Base-by-base conservation (phyloP, 23 tunicate genomes). In the Halocynthia aurantium region DNA sequence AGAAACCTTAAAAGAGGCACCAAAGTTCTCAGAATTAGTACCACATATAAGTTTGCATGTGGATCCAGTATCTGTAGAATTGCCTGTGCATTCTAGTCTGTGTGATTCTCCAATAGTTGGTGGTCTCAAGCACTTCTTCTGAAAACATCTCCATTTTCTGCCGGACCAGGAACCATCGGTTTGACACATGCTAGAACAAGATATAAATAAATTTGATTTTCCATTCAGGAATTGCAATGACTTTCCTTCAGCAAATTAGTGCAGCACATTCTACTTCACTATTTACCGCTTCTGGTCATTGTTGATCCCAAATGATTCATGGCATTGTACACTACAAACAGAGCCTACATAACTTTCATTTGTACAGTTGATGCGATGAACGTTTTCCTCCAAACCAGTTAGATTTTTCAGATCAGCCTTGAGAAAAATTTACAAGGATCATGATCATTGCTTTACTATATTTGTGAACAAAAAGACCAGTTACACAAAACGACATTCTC, bases 281-380 rank as follows among this genome's bases (percentile, higher is more conserved):
- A 31, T 31, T 31, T 31, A 31, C 44, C 44, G 44, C 44, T 31
- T 31, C 44, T 31, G 44, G 44, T 31, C 44, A 31, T 31, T 31
- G 10, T 55, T 50, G 53, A 56, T 54, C 4, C 22, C 55, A 56
- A 51, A 74, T 21, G 64, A 22, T 22, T 53, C 78, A 74, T 74
- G 78, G 64, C 78, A 74, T 74, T 54, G 19, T 13, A 74, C 64
- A 55, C 64, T 74, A 56, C 78, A 74, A 6, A 12, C 51, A 8
- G 78, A 74, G 12, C 78, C 78, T 8, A 74, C 78, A 53, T 54
- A 5, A 10, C 6, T 51, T n/a, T 6, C 62, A 74, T 74, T 54
- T 8, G 65, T 54, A n/a, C 78, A 74, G 13, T 10, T 74, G 21
- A 74, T 74, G 19, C 19, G 17, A 49, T 74, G 78, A 53, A 50